Base-by-base conservation (phyloP, 1,140 invertebrate genomes). In the Leptoteleia sp. region DNA sequence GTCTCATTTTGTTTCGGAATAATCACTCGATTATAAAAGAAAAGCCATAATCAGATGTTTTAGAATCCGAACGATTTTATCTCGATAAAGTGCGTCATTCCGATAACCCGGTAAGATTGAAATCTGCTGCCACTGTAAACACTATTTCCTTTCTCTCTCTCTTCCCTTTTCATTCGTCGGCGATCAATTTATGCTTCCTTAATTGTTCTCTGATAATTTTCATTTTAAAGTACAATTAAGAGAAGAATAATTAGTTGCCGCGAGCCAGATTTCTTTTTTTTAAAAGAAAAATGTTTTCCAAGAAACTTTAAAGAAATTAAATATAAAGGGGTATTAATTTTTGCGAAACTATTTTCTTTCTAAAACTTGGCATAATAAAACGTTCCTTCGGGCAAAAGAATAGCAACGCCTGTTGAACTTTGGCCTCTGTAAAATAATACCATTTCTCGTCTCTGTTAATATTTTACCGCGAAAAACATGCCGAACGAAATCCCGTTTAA, bases 21-120 rank as follows among this genome's bases (percentile, higher is more conserved):
- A 57, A 68, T 55, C 52, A 40, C 22, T 68, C 33, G 42, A 47
- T 47, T 40, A 48, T 48, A 38, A 48, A 48, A 68, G 52, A 68
- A 68, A 68, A 67, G 13, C 29, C 48, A 11, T 68, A 57, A 57
- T 57, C 64, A 68, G 33, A 29, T 38, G 5, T 54, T 47, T 37
- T 54, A 15, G 38, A 43, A 33, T 33, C 48, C 9, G n/a, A 4
- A 35, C 19, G 11, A 22, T 43, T 42, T 37, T 17, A 42, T 65
- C 17, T 8, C 12, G 13, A 38, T 35, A 25, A 67, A 67, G 12
- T 43, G 13, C 40, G 13, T 17, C 5, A n/a, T 43, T 7, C 29
- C 17, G 29, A 4, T 35, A 59, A 31, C 15, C n/a, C 11, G 22
- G 0, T 3, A 4, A 13, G 55, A 59, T 45, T 59, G 15, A 59